Percentiles rank a stretch among this genome's conserved stretches.
Conservation (phyloP, 2,797 vertebrate genomes). For the Fistularia tabacaria region DNA sequence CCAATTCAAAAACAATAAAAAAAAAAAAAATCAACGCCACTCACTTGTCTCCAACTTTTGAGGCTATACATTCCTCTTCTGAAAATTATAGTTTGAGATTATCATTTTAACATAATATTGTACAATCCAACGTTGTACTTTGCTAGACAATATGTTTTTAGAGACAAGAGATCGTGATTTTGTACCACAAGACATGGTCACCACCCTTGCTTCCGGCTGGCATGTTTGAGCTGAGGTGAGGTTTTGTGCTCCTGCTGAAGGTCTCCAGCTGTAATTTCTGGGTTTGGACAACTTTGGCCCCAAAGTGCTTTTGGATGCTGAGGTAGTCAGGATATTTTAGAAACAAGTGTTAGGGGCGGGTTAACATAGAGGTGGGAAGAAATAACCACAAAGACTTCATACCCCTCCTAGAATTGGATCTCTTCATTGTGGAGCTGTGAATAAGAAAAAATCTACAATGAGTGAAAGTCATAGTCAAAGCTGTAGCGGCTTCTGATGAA, state of each 20-base stretch:
- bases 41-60: slow-evolving; percentile 31
- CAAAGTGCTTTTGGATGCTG: slow-evolving; percentile 19
- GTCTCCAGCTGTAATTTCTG: slow-evolving; percentile 15
- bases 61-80: slow-evolving; percentile 13
- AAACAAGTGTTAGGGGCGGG: too few relatives aligned
- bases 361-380: background rate
- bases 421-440: slow-evolving; percentile 28
- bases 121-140: too few relatives aligned
- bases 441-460: background rate
- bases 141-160: too few relatives aligned
- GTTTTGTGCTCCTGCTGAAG: background rate
- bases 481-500: background rate
- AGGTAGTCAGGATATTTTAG: slow-evolving; percentile 1
- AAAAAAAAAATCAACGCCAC: slow-evolving; percentile 9
- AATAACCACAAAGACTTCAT: background rate
- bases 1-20: too few relatives aligned
- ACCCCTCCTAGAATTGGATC: slow-evolving; percentile 32
- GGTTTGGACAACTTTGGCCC: slow-evolving; percentile 27
- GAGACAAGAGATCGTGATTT: background rate
- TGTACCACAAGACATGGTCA: slow-evolving; percentile 45
- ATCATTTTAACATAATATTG: too few relatives aligned
- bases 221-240: slow-evolving; percentile 54
- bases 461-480: too few relatives aligned
- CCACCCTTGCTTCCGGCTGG: slow-evolving; percentile 76
- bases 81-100: slow-evolving; percentile 2